phyloP scores from a whole-genome alignment of 2,888 invertebrate species.

The Hydriomena furcata region DNA sequence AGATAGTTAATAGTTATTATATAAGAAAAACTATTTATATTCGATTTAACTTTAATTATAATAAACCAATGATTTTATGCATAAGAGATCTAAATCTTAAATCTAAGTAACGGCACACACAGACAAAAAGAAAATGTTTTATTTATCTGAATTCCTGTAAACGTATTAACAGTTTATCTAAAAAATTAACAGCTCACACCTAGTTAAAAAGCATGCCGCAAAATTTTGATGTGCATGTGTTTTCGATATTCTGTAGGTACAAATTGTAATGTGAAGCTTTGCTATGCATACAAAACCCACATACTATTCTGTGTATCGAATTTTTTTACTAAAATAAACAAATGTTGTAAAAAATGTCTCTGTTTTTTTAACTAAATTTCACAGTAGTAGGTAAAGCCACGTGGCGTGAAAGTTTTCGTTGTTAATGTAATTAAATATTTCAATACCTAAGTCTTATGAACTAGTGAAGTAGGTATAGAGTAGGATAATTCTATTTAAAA shows the following conservation, averaged over 20 bases:
- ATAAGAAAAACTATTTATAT: slow-evolving; percentile 19
- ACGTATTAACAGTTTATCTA: too few species aligned
- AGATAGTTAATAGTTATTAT: slow-evolving; percentile 37
- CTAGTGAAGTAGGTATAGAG: slow-evolving; percentile 11
- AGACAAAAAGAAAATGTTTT: too few species aligned
- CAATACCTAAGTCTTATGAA: slow-evolving; percentile 28
- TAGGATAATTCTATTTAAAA: slow-evolving; percentile 24
- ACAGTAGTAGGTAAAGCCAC: background rate
- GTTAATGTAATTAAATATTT: slow-evolving; percentile 25
- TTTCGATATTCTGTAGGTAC: too few species aligned
- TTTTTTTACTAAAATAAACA: too few species aligned
- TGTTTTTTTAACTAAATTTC: background rate
- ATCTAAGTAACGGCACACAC: background rate
- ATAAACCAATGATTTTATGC: slow-evolving; percentile 22
- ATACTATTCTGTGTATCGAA: too few species aligned
- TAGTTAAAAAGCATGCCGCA: too few species aligned
- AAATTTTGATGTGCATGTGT: too few species aligned
- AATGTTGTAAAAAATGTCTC: background rate
- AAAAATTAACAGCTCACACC: too few species aligned
- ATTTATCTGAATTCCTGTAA: too few species aligned
- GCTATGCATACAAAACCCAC: background rate
- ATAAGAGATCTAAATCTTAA: background rate
- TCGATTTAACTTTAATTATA: slow-evolving; percentile 10
- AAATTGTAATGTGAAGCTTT: too few species aligned
- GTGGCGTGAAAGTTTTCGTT: slow-evolving; percentile 21